Evolutionary conservation across 2,113 vertebrate species (phyloP), one percentile per base, ranked within the genome.

Genomic region (Hydropotes inermis): DNA sequence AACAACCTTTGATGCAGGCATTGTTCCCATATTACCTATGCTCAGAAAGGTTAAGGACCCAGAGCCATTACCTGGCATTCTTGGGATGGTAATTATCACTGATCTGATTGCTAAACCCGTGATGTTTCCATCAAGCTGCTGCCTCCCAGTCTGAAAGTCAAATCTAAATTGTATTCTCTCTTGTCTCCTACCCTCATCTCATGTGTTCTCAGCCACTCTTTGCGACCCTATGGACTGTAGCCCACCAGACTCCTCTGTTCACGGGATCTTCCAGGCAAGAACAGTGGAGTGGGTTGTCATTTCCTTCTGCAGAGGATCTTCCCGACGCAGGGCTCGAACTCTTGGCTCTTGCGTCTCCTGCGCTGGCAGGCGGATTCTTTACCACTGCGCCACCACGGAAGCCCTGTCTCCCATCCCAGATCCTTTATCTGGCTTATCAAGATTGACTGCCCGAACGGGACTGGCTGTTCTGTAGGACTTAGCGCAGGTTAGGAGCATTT

Each of bases 351-450:
- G 36, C 1, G 6, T 43, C 36, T 43, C 36, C 36, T 74, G 70
- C 70, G 43, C 23, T 74, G 21, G 70, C 70, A 76, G 39, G 23
- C 0, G 0, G 70, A 76, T 76, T 43, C 23, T 43, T 76, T 43
- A 76, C 70, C 70, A 43, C 70, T 76, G 70, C 6, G 12, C 36
- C 36, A 43, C 36, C 36, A 25, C 3, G 3, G 70, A 43, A 76
- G 23, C 70, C 36, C 39, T 25, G n/a, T 43, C 23, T 76, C 39
- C 39, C 70, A 28, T 14, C 6, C 36, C 9, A 90, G 23, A 92
- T 83, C 25, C 61, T 96, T 78, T 94, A 88, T 95, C 93, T 97
- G 93, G 94, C 88, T 97, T 94, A 94, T 96, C 92, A 92, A 15
- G n/a, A 39, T 47, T 45, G 11, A 58, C 86, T 94, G 84, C 61